These are phyloP conservation scores for Aphis craccivora DNA, from an alignment of 1,140 invertebrate species.

Conservation along the genomic window DNA sequence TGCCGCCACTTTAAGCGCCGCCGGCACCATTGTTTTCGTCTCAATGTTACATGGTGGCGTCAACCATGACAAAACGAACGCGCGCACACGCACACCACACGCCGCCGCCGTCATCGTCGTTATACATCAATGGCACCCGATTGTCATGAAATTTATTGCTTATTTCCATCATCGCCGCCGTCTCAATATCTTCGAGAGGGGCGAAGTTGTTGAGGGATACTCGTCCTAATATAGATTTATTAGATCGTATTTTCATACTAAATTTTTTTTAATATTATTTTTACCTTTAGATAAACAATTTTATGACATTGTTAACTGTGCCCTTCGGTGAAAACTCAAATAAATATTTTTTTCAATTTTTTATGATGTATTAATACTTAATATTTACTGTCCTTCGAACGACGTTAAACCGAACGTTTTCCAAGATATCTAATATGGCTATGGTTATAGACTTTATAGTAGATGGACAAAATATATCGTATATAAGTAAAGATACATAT, in stretches of 20 bases:
- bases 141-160: conserved; percentile 54
- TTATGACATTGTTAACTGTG: background rate
- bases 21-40: conserved; percentile 41
- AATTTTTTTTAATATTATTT: background rate
- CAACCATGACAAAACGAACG: conserved; percentile 49
- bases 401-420: background rate
- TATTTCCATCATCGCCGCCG: conserved; percentile 15
- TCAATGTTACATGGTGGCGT: conserved; percentile 46
- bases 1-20: conserved; percentile 10
- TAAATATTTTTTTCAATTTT: background rate
- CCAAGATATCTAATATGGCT: background rate
- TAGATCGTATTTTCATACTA: background rate
- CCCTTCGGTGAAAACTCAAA: background rate
- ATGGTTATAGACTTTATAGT: too few relatives aligned
- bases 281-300: background rate
- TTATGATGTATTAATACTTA: background rate
- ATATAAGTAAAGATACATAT: too few relatives aligned
- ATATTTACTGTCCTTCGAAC: background rate
- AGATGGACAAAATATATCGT: background rate
- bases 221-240: background rate
- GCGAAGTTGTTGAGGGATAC: background rate
- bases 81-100: background rate
- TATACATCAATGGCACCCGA: conserved; percentile 41
- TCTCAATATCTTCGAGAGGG: background rate
- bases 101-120: background rate